Percentiles rank a stretch among this genome's conserved stretches.
Conservation (phyloP, 2,888 invertebrate genomes). For the Eupeodes luniger region DNA sequence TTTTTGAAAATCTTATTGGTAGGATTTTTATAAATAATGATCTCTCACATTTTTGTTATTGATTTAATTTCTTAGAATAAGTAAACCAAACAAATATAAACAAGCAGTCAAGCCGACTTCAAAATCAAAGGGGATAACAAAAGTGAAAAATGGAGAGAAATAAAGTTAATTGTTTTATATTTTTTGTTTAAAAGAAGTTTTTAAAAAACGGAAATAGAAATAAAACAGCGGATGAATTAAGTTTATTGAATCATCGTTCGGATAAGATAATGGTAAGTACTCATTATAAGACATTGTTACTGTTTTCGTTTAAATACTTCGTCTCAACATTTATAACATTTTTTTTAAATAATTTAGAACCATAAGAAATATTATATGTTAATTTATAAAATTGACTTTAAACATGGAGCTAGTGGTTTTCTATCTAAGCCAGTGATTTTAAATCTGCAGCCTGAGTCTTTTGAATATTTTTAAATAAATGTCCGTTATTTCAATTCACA, state of each 20-base stretch:
- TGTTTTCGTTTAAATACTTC: no score
- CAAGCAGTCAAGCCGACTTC: not conserved
- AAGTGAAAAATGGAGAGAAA: slow-evolving; percentile 3
- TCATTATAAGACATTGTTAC: not conserved
- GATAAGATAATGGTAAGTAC: slow-evolving; percentile 1
- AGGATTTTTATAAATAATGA: not conserved
- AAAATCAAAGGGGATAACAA: not conserved
- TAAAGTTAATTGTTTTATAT: not conserved
- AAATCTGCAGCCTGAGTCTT: no score
- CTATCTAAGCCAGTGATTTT: no score
- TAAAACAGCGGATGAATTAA: not conserved
- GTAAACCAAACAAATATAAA: not conserved
- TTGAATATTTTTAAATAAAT: no score
- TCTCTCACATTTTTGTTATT: not conserved
- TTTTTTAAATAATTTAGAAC: no score
- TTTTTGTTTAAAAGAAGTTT: slow-evolving; percentile 7
- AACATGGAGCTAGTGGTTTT: no score
- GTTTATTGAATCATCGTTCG: not conserved
- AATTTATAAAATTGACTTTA: no score
- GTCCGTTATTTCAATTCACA: no score
- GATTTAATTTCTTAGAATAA: slow-evolving; percentile 8
- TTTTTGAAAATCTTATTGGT: no score
- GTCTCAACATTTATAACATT: no score
- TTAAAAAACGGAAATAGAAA: not conserved
- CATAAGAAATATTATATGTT: no score